phyloP scores from a whole-genome alignment of 2,113 vertebrate species.

The Scomber colias region DNA sequence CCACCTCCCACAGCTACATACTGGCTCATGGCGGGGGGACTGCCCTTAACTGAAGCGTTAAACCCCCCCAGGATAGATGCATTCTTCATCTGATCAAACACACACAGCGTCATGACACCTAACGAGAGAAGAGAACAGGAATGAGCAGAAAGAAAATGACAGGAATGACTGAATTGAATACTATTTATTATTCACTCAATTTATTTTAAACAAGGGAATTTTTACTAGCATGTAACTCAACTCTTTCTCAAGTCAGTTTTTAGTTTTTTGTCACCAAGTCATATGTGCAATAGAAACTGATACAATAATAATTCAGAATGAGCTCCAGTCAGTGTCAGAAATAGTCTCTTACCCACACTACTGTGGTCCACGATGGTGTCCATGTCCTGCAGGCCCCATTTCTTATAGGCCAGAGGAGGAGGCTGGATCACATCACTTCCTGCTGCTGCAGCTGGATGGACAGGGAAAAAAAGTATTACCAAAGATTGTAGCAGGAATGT shows the following conservation, averaged over 20 bases:
- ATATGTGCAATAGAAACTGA: background rate
- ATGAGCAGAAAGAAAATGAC: background rate
- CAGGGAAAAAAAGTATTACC: slow-evolving; percentile 33
- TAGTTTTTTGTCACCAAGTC: no score
- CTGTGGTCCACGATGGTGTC: slow-evolving; percentile 94
- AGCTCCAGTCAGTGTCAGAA: background rate
- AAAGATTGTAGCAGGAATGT: background rate
- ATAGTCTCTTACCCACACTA: slow-evolving; percentile 90
- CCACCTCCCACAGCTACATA: slow-evolving; percentile 95
- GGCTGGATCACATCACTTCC: slow-evolving; percentile 96
- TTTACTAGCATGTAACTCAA: background rate
- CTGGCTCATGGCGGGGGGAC: slow-evolving; percentile 96
- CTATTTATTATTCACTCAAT: background rate
- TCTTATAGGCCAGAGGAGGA: slow-evolving; percentile 97
- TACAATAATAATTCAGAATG: background rate
- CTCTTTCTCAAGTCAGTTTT: background rate
- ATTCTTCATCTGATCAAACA: slow-evolving; percentile 99
- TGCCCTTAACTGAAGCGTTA: slow-evolving; percentile 95
- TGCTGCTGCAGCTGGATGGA: slow-evolving; percentile 92
- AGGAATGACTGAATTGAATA: background rate
- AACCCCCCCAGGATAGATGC: slow-evolving; percentile 97
- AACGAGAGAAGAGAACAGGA: background rate
- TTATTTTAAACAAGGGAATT: no score
- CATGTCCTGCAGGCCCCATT: slow-evolving; percentile 98
- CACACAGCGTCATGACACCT: slow-evolving; percentile 95